Evolutionary conservation across 2,888 invertebrate species (phyloP).

Genomic region (Rotaria macrura): DNA sequence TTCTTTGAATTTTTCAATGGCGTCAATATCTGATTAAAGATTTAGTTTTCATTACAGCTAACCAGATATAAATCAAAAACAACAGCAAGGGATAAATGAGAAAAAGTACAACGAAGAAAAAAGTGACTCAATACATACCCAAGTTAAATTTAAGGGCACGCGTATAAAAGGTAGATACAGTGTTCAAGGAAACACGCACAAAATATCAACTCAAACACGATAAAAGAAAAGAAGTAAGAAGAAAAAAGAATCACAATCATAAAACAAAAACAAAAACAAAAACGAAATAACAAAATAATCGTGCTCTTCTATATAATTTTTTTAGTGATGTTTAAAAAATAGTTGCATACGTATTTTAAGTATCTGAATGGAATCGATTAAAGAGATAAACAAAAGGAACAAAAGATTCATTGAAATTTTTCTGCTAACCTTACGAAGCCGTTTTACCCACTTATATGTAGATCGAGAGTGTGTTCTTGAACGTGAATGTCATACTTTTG

Average conservation of each 20-base stretch:
- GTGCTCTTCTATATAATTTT: neutral
- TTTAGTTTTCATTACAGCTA: neutral
- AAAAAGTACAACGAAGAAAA: neutral
- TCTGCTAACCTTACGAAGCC: too few species aligned
- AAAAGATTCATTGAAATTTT: too few species aligned
- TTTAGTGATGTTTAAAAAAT: neutral
- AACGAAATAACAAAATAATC: too few species aligned
- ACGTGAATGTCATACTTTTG: neutral
- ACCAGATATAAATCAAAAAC: neutral
- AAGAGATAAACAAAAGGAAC: too few species aligned
- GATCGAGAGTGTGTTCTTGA: neutral
- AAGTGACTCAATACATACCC: neutral
- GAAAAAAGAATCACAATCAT: neutral
- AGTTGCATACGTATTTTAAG: too few species aligned
- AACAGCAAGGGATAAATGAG: neutral
- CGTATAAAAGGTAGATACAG: too few species aligned
- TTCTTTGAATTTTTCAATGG: neutral
- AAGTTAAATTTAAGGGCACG: neutral
- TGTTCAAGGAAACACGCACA: neutral
- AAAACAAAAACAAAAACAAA: neutral
- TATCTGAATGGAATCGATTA: too few species aligned
- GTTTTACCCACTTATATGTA: neutral
- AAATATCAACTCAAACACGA: neutral
- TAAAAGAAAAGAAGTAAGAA: neutral
- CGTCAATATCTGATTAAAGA: neutral